These are phyloP conservation scores for Cantharis rustica DNA, from an alignment of 2,888 invertebrate species.

Conservation along the genomic window DNA sequence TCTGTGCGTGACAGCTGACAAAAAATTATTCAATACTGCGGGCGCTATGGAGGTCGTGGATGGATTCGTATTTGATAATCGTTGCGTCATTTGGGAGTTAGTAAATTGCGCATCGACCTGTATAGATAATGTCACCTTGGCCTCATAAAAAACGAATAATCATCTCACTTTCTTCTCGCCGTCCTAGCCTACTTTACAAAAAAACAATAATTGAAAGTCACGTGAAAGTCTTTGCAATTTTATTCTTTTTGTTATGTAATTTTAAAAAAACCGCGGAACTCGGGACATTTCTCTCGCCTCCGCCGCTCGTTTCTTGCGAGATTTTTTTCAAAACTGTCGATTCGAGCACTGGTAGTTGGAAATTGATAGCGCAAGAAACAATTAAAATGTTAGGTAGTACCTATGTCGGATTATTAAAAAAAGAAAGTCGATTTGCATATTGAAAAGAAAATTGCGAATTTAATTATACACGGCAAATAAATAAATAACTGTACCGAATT, in stretches of 20 bases:
- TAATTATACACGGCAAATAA: background rate
- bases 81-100: constrained; percentile 22
- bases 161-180: constrained; percentile 29
- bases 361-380: background rate
- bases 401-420: background rate
- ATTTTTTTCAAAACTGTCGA: background rate
- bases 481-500: background rate
- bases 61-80: constrained; percentile 22
- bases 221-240: constrained; percentile 23
- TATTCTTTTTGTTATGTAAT: constrained; percentile 16
- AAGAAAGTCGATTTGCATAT: background rate
- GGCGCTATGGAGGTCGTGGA: constrained; percentile 16
- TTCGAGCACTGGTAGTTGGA: background rate
- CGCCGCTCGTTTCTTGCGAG: background rate
- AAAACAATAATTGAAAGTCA: constrained; percentile 28
- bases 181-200: constrained; percentile 20
- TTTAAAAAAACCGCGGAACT: constrained; percentile 3
- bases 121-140: constrained; percentile 29
- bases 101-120: constrained; percentile 28
- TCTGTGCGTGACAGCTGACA: background rate
- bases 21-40: constrained; percentile 13
- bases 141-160: constrained; percentile 23
- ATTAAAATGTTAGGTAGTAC: background rate
- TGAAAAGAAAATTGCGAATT: background rate
- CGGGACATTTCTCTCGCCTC: background rate